These are phyloP conservation scores for Hydrocynus forskahlii DNA, from an alignment of 2,797 vertebrate genomes.

Conservation along the genomic window DNA sequence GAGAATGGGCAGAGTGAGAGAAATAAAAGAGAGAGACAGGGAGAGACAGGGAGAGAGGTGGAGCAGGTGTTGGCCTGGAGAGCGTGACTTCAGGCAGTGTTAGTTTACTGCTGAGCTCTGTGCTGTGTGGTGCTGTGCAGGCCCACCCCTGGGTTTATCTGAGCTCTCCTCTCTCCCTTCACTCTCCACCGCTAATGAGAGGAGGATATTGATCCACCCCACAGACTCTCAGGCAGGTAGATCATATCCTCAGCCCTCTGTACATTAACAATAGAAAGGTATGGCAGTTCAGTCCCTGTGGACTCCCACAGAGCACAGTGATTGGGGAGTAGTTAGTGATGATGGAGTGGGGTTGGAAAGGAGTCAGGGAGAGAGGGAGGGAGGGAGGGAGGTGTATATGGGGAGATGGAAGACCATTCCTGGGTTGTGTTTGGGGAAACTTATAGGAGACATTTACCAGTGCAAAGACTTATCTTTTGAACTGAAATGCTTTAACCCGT, in stretches of 20 bases:
- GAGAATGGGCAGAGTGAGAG: neutral
- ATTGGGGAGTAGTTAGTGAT: constrained; percentile 29
- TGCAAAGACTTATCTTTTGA: neutral
- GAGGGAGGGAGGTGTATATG: neutral
- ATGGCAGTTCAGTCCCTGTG: constrained; percentile 34
- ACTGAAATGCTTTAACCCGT: neutral
- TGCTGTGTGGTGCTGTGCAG: neutral
- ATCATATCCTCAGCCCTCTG: constrained; percentile 9
- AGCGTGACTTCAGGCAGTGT: constrained; percentile 16
- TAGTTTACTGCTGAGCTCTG: constrained; percentile 16
- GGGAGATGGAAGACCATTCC: neutral
- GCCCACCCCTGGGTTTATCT: neutral
- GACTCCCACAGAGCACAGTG: constrained; percentile 30
- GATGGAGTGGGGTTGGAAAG: constrained; percentile 25
- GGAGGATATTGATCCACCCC: constrained; percentile 36
- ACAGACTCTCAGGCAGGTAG: constrained; percentile 24
- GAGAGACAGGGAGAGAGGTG: neutral
- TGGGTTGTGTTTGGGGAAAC: neutral
- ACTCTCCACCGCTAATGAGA: constrained; percentile 46
- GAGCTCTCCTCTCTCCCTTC: neutral
- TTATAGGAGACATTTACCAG: neutral
- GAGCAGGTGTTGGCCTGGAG: neutral
- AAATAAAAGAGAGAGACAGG: too few species aligned
- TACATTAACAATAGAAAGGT: constrained; percentile 7
- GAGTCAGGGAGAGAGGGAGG: neutral